A percentile compares a stretch with the other conserved stretches of the same genome.
Evolutionary conservation across 2,797 vertebrate genomes (phyloP).

Genomic region (Etheostoma perlongum): DNA sequence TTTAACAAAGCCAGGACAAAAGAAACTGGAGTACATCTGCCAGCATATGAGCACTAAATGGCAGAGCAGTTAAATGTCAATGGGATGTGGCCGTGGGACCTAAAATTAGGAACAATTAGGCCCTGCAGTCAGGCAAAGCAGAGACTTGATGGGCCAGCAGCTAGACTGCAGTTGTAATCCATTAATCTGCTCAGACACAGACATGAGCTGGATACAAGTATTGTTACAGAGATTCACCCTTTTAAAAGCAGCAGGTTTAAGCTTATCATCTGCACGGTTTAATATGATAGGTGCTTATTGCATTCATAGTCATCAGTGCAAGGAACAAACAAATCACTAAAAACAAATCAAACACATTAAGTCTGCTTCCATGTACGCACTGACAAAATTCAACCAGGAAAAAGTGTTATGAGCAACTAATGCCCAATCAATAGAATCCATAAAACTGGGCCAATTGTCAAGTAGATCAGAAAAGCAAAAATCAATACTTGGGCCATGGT

Average conservation of each 20-base stretch:
- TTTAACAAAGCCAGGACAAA: conserved; percentile 5
- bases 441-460: conserved; percentile 53
- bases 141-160: conserved; percentile 39
- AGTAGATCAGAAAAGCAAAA: conserved; percentile 47
- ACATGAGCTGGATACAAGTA: conserved; percentile 31
- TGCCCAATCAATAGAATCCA: conserved; percentile 51
- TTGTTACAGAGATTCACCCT: conserved; percentile 28
- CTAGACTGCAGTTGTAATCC: conserved; percentile 57
- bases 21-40: conserved; percentile 27
- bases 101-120: conserved; percentile 79
- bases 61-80: conserved; percentile 57
- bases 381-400: conserved; percentile 10
- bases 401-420: conserved; percentile 29
- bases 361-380: neutral
- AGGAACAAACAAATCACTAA: neutral
- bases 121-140: conserved; percentile 53
- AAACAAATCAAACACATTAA: neutral
- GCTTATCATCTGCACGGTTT: conserved; percentile 1
- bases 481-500: conserved; percentile 49
- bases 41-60: conserved; percentile 43
- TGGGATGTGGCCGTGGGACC: conserved; percentile 49
- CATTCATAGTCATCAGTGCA: neutral
- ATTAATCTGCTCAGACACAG: conserved; percentile 54
- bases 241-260: conserved; percentile 55
- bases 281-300: conserved; percentile 5